Conservation (phyloP, 2,113 vertebrate species). For the Atractosteus spatula region DNA sequence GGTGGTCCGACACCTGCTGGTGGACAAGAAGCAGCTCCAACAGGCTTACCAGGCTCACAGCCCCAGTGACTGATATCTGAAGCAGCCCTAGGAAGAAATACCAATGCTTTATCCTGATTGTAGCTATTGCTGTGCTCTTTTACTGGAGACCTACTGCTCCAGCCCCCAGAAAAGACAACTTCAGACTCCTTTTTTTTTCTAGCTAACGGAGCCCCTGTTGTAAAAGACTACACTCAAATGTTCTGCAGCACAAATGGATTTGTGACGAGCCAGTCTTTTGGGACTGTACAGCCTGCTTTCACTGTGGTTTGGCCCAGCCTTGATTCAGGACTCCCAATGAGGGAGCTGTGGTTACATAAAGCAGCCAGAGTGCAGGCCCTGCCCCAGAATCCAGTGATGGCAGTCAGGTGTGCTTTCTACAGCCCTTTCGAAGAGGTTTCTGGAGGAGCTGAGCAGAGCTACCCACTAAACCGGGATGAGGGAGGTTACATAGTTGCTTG, state of each 20-base stretch:
- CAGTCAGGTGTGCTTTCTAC: not conserved
- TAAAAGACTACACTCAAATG: not conserved
- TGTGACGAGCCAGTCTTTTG: not conserved
- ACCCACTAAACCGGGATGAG: not conserved
- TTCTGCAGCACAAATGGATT: not conserved
- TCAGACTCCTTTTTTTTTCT: too few relatives aligned
- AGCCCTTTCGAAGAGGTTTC: not conserved
- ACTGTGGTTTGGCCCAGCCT: not conserved
- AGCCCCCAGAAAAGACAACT: too few relatives aligned
- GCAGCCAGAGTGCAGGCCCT: too few relatives aligned
- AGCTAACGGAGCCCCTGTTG: too few relatives aligned
- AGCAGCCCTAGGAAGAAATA: too few relatives aligned
- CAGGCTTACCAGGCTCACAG: not conserved
- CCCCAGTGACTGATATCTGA: not conserved
- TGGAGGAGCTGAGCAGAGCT: not conserved
- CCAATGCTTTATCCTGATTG: too few relatives aligned
- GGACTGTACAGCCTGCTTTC: too few relatives aligned
- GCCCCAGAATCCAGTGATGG: too few relatives aligned
- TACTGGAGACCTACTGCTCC: too few relatives aligned
- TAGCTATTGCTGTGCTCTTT: too few relatives aligned
- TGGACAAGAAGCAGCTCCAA: too few relatives aligned
- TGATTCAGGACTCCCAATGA: not conserved
- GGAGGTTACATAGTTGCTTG: not conserved
- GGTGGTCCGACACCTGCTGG: too few relatives aligned
- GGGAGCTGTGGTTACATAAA: not conserved